These are phyloP conservation scores for Drosophila albomicans DNA, from an alignment of 1,140 invertebrate genomes.

Conservation along the genomic window DNA sequence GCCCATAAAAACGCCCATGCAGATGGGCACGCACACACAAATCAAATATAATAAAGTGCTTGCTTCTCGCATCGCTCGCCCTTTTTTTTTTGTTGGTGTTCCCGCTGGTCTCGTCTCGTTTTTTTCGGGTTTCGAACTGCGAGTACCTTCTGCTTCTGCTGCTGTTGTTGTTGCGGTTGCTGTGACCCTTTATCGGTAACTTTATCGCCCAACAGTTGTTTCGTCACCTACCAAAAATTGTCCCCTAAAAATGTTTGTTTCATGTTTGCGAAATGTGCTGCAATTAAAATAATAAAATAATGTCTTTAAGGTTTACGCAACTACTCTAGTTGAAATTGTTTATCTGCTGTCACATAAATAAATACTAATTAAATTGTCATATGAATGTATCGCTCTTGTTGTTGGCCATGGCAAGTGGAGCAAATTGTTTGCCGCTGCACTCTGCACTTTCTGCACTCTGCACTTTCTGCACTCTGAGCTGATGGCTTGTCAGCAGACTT, in stretches of 20 bases:
- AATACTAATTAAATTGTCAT: conserved; percentile 52
- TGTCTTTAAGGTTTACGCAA: too few relatives aligned
- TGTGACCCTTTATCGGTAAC: conserved; percentile 40
- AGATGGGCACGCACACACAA: conserved; percentile 44
- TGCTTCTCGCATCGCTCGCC: conserved; percentile 8
- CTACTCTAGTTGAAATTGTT: conserved; percentile 1
- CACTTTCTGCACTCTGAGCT: conserved; percentile 27
- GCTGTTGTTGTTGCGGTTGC: conserved; percentile 11
- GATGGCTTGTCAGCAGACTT: conserved; percentile 62
- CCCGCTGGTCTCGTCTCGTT: not conserved
- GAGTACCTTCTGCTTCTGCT: conserved; percentile 5
- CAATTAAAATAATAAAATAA: not conserved
- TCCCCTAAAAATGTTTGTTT: conserved; percentile 26
- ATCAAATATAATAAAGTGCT: conserved; percentile 58
- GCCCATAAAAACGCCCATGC: conserved; percentile 43
- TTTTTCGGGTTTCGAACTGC: conserved; percentile 7
- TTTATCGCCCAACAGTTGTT: conserved; percentile 51
- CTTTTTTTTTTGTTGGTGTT: conserved; percentile 1
- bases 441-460: not conserved
- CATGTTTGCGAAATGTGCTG: conserved; percentile 18
- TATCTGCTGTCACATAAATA: conserved; percentile 35
- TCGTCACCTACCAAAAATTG: conserved; percentile 42
- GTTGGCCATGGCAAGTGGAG: not conserved
- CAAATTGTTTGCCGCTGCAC: not conserved
- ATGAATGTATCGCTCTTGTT: conserved; percentile 44